These are phyloP conservation scores for Rutpela maculata DNA, from an alignment of 2,888 invertebrate species.

Conservation along the genomic window DNA sequence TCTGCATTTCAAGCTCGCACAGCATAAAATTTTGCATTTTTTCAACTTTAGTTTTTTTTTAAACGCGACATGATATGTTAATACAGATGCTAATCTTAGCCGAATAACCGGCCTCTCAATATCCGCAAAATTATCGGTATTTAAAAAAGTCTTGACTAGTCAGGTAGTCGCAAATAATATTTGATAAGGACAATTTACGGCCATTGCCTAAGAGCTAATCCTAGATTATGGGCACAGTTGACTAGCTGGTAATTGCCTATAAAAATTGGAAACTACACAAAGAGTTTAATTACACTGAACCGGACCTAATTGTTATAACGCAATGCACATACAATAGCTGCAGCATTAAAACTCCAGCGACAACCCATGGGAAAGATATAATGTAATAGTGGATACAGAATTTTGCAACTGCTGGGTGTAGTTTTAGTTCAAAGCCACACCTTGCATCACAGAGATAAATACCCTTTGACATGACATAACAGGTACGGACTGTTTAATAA, in stretches of 20 bases:
- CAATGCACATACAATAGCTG: constrained; percentile 49
- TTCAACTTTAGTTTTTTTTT: too few species aligned
- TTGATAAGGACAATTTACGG: constrained; percentile 17
- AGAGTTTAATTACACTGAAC: constrained; percentile 35
- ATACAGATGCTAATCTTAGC: too few species aligned
- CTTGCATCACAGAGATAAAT: constrained; percentile 67
- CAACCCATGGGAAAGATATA: constrained; percentile 59
- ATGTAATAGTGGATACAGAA: constrained; percentile 54
- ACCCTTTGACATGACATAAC: constrained; percentile 68
- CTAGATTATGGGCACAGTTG: constrained; percentile 15
- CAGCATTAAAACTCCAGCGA: constrained; percentile 45
- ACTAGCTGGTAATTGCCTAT: constrained; percentile 19
- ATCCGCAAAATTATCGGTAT: too few species aligned
- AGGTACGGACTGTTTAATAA: constrained; percentile 40
- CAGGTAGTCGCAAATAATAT: neutral
- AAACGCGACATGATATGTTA: too few species aligned
- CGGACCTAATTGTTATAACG: constrained; percentile 53
- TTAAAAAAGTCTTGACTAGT: too few species aligned
- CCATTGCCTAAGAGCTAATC: constrained; percentile 10
- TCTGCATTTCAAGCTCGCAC: too few species aligned
- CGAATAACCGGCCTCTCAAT: too few species aligned
- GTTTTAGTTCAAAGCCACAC: constrained; percentile 66
- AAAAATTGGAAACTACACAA: constrained; percentile 33
- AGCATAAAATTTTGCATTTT: too few species aligned
- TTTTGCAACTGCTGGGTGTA: constrained; percentile 68